Evolutionary conservation across 1,140 invertebrate species (phyloP).

Genomic region (Cyclina sinensis): DNA sequence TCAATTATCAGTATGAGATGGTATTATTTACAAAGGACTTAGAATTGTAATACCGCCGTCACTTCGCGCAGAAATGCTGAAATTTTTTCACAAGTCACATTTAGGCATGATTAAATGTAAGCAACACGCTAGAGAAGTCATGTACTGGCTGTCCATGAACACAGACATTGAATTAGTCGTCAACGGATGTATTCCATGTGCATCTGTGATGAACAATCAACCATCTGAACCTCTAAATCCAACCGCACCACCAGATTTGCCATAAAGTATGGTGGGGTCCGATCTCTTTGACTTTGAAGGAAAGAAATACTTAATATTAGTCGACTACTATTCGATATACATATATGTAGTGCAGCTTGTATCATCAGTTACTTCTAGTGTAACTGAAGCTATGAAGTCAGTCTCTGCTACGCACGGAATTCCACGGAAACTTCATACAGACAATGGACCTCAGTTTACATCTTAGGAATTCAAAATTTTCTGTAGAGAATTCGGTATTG

Average conservation of each 20-base stretch:
- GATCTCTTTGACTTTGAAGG: conserved; percentile 66
- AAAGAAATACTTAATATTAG: conserved; percentile 66
- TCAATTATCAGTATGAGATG: conserved; percentile 56
- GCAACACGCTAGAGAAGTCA: conserved; percentile 82
- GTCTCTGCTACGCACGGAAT: conserved; percentile 63
- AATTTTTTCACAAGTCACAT: conserved; percentile 86
- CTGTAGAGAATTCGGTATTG: conserved; percentile 60
- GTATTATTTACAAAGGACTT: conserved; percentile 63
- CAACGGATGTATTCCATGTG: conserved; percentile 84
- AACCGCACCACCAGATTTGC: neutral
- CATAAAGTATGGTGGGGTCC: conserved; percentile 50
- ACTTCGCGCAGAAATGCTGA: conserved; percentile 82
- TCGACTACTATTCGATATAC: conserved; percentile 71
- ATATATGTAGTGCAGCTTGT: conserved; percentile 44
- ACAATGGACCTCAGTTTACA: conserved; percentile 86
- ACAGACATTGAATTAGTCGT: conserved; percentile 87
- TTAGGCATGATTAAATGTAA: conserved; percentile 86
- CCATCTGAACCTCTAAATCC: conserved; percentile 54
- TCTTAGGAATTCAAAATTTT: conserved; percentile 81
- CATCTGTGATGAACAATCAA: conserved; percentile 54
- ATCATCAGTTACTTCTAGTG: conserved; percentile 37
- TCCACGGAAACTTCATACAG: conserved; percentile 80
- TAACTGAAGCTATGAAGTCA: conserved; percentile 42
- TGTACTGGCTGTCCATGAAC: too few species aligned
- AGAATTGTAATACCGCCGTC: conserved; percentile 83